Percentiles rank a stretch among this genome's conserved stretches.
These are phyloP conservation scores for Arrhopalites spinosus DNA, from an alignment of 2,888 invertebrate species.

Conservation along the genomic window DNA sequence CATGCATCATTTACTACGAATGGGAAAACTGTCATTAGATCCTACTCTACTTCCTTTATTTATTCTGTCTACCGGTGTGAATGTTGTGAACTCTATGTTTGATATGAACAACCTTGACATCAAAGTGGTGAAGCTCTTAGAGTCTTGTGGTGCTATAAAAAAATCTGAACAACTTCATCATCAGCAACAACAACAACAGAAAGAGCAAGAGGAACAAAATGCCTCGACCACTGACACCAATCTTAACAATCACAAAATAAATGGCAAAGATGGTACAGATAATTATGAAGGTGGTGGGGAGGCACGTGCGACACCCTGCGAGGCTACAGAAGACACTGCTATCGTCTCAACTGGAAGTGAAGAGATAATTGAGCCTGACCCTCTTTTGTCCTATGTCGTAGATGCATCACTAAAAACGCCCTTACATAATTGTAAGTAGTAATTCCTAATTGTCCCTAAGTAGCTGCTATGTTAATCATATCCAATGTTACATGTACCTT, in stretches of 20 bases:
- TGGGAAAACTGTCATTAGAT: conserved; percentile 49
- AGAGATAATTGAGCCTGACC: conserved; percentile 60
- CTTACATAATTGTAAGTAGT: too few species aligned
- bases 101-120: conserved; percentile 45
- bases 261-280: conserved; percentile 58
- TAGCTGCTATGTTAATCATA: too few species aligned
- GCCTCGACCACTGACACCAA: conserved; percentile 56
- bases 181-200: conserved; percentile 53
- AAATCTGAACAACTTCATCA: conserved; percentile 34
- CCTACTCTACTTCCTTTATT: conserved; percentile 49
- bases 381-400: conserved; percentile 59
- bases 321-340: conserved; percentile 58
- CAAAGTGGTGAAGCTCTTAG: conserved; percentile 52
- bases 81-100: conserved; percentile 36
- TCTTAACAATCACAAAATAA: conserved; percentile 55
- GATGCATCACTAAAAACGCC: too few species aligned
- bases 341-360: conserved; percentile 59
- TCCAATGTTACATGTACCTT: too few species aligned
- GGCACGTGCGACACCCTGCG: conserved; percentile 60
- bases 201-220: conserved; percentile 34
- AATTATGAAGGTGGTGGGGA: conserved; percentile 59
- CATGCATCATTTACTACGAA: conserved; percentile 59
- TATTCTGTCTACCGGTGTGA: conserved; percentile 52
- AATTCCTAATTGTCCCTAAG: too few species aligned
- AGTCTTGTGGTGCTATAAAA: conserved; percentile 50